A percentile compares a stretch with the other conserved stretches of the same genome.
Conservation (phyloP, 2,888 invertebrate species). For the Perizoma flavofasciatum region DNA sequence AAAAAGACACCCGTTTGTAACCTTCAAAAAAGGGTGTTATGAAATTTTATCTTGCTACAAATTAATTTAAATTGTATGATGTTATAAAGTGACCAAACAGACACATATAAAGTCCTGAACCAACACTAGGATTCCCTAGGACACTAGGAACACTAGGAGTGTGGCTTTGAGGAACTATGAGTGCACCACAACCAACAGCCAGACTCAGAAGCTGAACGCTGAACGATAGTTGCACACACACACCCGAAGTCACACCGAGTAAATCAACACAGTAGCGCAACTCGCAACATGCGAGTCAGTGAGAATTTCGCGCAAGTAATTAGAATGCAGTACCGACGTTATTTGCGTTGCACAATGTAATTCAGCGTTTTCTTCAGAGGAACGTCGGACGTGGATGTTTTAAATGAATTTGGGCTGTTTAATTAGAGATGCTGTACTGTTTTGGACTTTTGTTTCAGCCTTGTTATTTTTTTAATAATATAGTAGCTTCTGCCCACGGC, state of each 20-base stretch:
- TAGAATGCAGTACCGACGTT: conserved; percentile 31
- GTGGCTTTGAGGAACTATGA: too few relatives aligned
- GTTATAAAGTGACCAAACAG: too few relatives aligned
- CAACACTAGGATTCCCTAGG: too few relatives aligned
- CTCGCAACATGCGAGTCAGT: conserved; percentile 21
- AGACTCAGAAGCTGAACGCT: too few relatives aligned
- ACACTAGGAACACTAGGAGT: too few relatives aligned
- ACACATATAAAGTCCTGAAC: too few relatives aligned
- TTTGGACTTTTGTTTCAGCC: conserved; percentile 5
- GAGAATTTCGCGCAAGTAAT: conserved; percentile 30
- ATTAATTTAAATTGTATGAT: too few relatives aligned
- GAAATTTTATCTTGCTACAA: too few relatives aligned
- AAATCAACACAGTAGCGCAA: conserved; percentile 30
- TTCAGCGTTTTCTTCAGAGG: conserved; percentile 30
- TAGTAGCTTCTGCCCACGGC: too few relatives aligned
- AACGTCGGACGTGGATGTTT: conserved; percentile 26
- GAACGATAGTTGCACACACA: background rate
- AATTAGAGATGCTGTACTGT: conserved; percentile 21
- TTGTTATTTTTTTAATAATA: background rate
- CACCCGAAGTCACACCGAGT: conserved; percentile 15
- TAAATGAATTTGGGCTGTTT: conserved; percentile 25
- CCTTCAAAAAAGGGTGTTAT: too few relatives aligned
- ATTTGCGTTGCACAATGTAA: conserved; percentile 31
- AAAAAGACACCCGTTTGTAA: too few relatives aligned
- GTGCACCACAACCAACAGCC: too few relatives aligned